phyloP scores from a whole-genome alignment of 1,140 invertebrate species.

The Drosophila santomea region DNA sequence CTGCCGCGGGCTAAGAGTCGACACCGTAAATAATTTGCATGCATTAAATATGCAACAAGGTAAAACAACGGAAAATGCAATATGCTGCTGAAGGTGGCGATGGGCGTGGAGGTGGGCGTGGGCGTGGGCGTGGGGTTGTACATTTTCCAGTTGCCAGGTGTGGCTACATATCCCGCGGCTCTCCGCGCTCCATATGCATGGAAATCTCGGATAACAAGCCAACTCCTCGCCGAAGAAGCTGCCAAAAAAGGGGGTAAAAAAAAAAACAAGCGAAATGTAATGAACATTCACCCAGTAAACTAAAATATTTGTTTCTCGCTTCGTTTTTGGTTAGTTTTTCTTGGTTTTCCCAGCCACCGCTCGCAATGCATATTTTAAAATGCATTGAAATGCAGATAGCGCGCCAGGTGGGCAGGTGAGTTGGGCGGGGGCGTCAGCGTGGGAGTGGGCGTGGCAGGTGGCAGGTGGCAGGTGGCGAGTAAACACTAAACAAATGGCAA shows the following conservation, averaged over 20 bases:
- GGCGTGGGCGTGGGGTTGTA: background rate
- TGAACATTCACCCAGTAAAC: slow-evolving; percentile 57
- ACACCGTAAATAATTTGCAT: slow-evolving; percentile 76
- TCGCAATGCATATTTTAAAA: slow-evolving; percentile 71
- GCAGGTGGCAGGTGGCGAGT: slow-evolving; percentile 11
- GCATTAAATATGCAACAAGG: slow-evolving; percentile 71
- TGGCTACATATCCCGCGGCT: slow-evolving; percentile 63
- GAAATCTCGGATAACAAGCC: slow-evolving; percentile 70
- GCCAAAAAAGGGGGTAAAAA: slow-evolving; percentile 4
- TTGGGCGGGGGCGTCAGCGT: too few species aligned
- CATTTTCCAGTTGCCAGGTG: slow-evolving; percentile 21
- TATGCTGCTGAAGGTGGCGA: slow-evolving; percentile 38
- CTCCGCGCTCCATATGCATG: slow-evolving; percentile 67
- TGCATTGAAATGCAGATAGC: slow-evolving; percentile 65
- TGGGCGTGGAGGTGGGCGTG: too few species aligned
- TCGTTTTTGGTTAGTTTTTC: slow-evolving; percentile 20
- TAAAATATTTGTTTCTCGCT: slow-evolving; percentile 32
- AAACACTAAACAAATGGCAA: slow-evolving; percentile 70
- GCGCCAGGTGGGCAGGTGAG: slow-evolving; percentile 12
- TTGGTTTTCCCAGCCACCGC: slow-evolving; percentile 3
- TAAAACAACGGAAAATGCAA: slow-evolving; percentile 64
- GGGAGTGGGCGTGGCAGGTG: background rate
- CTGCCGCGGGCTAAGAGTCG: slow-evolving; percentile 46
- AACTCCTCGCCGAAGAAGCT: slow-evolving; percentile 53
- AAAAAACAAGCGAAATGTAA: slow-evolving; percentile 46